Conservation (phyloP, 2,113 vertebrate genomes). For the Pseudolaguvia tuberculata region DNA sequence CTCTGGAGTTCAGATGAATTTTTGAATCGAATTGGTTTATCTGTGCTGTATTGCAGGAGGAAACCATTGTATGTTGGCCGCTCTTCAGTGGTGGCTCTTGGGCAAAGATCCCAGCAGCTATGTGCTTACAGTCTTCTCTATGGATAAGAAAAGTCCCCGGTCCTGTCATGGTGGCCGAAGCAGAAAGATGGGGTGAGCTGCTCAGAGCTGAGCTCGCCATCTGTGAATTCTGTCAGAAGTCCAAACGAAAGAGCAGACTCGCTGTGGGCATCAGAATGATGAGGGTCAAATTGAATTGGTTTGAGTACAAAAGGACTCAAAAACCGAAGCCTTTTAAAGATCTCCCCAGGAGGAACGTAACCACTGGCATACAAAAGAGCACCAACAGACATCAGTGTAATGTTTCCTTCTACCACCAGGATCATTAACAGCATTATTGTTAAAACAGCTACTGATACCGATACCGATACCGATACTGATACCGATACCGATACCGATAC, state of each 20-base stretch:
- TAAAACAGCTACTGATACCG: too few species aligned
- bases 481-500: too few species aligned
- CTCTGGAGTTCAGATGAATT: background rate
- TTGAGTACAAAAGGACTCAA: slow-evolving; percentile 45
- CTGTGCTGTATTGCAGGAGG: slow-evolving; percentile 70
- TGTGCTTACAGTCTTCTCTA: slow-evolving; percentile 74
- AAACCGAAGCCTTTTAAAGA: slow-evolving; percentile 37
- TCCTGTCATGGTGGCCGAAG: slow-evolving; percentile 68
- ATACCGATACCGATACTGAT: too few species aligned
- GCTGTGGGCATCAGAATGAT: slow-evolving; percentile 71
- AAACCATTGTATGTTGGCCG: slow-evolving; percentile 85
- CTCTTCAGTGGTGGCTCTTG: slow-evolving; percentile 88
- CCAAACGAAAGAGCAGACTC: slow-evolving; percentile 83
- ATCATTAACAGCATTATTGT: too few species aligned
- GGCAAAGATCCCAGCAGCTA: slow-evolving; percentile 78
- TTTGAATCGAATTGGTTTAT: background rate
- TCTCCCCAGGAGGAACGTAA: slow-evolving; percentile 55
- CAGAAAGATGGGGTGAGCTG: slow-evolving; percentile 73
- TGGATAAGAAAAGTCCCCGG: slow-evolving; percentile 78
- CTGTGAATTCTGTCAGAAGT: slow-evolving; percentile 88
- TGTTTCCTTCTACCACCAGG: slow-evolving; percentile 32
- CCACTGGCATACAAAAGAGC: slow-evolving; percentile 59
- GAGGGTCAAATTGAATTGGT: slow-evolving; percentile 72
- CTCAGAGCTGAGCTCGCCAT: slow-evolving; percentile 85
- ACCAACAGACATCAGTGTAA: slow-evolving; percentile 27